These are phyloP conservation scores for Acanthacorydalis orientalis DNA, from an alignment of 2,888 invertebrate genomes.

Conservation along the genomic window DNA sequence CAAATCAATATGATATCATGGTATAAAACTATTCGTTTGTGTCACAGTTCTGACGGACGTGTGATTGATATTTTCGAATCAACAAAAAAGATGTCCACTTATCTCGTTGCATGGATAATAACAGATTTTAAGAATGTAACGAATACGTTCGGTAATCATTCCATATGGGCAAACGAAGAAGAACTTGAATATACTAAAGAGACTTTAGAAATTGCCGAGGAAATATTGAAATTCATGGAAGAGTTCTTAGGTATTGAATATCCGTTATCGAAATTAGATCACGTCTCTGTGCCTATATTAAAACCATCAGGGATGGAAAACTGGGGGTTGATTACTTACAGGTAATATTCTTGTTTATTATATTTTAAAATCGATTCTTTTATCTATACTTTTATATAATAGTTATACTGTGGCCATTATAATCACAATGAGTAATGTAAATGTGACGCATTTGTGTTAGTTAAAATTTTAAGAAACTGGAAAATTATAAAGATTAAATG, in stretches of 20 bases:
- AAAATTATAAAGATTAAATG: too few relatives aligned
- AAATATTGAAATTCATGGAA: conserved; percentile 31
- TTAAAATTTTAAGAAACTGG: too few relatives aligned
- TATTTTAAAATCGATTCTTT: not conserved
- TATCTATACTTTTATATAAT: too few relatives aligned
- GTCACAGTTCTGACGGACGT: not conserved
- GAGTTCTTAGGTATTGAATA: conserved; percentile 38
- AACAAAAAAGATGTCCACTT: conserved; percentile 57
- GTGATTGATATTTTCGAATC: conserved; percentile 17
- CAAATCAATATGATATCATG: too few relatives aligned
- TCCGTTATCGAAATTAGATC: conserved; percentile 50
- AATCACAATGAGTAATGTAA: too few relatives aligned
- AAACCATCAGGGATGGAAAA: conserved; percentile 84
- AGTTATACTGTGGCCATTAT: too few relatives aligned
- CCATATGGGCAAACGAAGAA: conserved; percentile 24
- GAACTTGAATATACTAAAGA: conserved; percentile 28
- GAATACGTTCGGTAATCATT: not conserved
- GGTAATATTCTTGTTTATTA: conserved; percentile 23
- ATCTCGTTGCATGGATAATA: conserved; percentile 69
- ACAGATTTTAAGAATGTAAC: conserved; percentile 42
- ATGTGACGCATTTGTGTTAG: too few relatives aligned
- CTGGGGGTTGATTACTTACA: conserved; percentile 77
- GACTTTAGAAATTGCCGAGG: conserved; percentile 26
- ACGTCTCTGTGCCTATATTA: conserved; percentile 73
- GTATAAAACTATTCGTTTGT: too few relatives aligned